Percentiles rank a stretch among this genome's conserved stretches.
phyloP scores from a whole-genome alignment of 2,888 invertebrate genomes.

The Amiota communis region DNA sequence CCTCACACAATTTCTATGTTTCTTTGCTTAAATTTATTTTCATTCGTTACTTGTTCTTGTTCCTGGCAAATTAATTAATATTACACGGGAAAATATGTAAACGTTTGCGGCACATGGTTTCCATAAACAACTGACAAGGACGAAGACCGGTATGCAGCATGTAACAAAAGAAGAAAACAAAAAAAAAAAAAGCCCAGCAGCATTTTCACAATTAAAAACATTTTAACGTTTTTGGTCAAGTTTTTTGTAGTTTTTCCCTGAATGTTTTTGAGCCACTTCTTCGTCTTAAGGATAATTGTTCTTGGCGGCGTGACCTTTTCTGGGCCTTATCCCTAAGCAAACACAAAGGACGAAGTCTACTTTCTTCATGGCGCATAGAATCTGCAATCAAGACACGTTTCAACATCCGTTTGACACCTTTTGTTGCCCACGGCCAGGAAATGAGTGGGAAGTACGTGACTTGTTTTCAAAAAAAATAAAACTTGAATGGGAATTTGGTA shows the following conservation, averaged over 20 bases:
- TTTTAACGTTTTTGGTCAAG: constrained; percentile 55
- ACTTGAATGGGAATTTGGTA: constrained; percentile 14
- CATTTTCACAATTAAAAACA: constrained; percentile 63
- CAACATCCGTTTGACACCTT: constrained; percentile 66
- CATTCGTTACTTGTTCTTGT: constrained; percentile 37
- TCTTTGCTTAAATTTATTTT: neutral
- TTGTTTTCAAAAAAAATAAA: constrained; percentile 39
- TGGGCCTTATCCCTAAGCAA: neutral
- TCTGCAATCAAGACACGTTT: constrained; percentile 62
- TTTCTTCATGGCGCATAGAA: constrained; percentile 39
- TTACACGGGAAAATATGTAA: constrained; percentile 45
- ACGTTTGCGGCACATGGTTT: constrained; percentile 33
- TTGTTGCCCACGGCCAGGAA: constrained; percentile 59
- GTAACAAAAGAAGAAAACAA: neutral
- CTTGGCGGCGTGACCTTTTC: constrained; percentile 23
- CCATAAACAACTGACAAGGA: constrained; percentile 9
- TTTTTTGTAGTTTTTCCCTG: constrained; percentile 13
- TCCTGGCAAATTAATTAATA: constrained; percentile 69
- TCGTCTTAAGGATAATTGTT: constrained; percentile 37
- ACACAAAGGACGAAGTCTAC: too few relatives aligned
- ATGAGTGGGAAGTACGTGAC: constrained; percentile 66
- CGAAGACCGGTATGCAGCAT: constrained; percentile 10
- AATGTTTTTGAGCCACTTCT: constrained; percentile 24
- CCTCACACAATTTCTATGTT: neutral
- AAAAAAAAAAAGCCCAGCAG: constrained; percentile 45